Evolutionary conservation across 2,113 vertebrate species (phyloP), one percentile per base, ranked within the genome.

Genomic region (Rissa tridactyla): DNA sequence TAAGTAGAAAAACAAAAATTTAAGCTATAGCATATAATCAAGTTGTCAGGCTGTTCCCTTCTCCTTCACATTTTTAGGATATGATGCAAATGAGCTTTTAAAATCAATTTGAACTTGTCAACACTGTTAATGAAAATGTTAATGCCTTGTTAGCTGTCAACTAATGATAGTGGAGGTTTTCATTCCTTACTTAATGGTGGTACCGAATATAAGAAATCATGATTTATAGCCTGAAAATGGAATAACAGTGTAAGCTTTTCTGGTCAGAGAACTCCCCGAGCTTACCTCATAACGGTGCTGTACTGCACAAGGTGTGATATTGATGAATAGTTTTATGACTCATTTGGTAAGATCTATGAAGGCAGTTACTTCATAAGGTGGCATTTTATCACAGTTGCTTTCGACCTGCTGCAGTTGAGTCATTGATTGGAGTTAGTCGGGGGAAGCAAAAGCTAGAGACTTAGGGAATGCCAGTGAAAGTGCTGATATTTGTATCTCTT

Each of bases 321-420:
- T 97, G 98, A 97, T 96, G 96, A 73, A 97, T 88, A 95, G 94
- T 44, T 98, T 97, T 90, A 70, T 70, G 97, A 95, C 96, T 98
- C 97, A 64, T 96, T 96, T 96, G 96, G 95, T 86, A 92, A 96
- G 95, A 97, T 97, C 96, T 91, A 54, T 88, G 95, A 46, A 97
- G 97, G 97, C 98, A 97, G 68, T 96, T 96, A 96, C 97, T 96
- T 94, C 96, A 91, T 90, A 55, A 92, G 97, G 97, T 97, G 97
- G 96, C 97, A 82, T 96, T 98, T 97, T 93, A 97, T 97, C 97
- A 73, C 92, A 15, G 75, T 46, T 58, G 82, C 54, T 92, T 97
- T 98, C 66, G 93, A 97, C 94, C 97, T 71, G 42, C 89, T 40
- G 81, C 54, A 86, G 92, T 97, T 77, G 92, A 93, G 65, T 94